A percentile compares a stretch with the other conserved stretches of the same genome.
Conservation (phyloP, 2,113 vertebrate species). For the Neotragus pygmaeus region DNA sequence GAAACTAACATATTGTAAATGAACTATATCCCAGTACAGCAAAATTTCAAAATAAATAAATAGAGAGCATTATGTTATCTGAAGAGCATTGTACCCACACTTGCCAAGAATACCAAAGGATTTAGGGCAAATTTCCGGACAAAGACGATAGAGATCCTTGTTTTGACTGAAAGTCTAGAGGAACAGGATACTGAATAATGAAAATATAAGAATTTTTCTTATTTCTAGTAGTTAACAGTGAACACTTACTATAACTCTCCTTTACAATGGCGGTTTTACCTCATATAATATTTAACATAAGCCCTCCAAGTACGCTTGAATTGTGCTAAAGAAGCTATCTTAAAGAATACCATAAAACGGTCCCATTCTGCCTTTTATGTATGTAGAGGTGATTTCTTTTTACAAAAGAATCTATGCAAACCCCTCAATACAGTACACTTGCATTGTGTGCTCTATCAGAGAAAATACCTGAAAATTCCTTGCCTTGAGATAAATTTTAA, state of each 20-base stretch:
- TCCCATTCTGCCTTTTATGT: not conserved
- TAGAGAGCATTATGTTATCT: not conserved
- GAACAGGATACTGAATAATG: rapidly evolving
- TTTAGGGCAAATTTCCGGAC: not conserved
- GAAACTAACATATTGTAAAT: not conserved
- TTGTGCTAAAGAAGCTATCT: not conserved
- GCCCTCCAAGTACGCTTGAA: not conserved
- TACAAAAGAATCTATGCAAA: not conserved
- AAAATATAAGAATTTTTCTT: not conserved
- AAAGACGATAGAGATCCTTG: not conserved
- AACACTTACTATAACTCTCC: not conserved
- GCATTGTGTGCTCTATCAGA: not conserved
- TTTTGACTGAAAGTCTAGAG: not conserved
- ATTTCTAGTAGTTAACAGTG: not conserved
- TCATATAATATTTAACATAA: not conserved
- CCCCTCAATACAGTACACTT: not conserved
- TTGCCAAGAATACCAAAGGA: not conserved
- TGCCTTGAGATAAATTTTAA: constrained; percentile 24
- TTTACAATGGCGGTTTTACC: not conserved
- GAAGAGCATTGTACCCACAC: not conserved
- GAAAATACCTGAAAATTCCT: not conserved
- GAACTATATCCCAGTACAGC: not conserved
- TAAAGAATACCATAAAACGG: not conserved
- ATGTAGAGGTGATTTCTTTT: not conserved
- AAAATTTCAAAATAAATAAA: not conserved